Conservation (phyloP, 2,888 invertebrate genomes). For the Athripsodes cinereus region DNA sequence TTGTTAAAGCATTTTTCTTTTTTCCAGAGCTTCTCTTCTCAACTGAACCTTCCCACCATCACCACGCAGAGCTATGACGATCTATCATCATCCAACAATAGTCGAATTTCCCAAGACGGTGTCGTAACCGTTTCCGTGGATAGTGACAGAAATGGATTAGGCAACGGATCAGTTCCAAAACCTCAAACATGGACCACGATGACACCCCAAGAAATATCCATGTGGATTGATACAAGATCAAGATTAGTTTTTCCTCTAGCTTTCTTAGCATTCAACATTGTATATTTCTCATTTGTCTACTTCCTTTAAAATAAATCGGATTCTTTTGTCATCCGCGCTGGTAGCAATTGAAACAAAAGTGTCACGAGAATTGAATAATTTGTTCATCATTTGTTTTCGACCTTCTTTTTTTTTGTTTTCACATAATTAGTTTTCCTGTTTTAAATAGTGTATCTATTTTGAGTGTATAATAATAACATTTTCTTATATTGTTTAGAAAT, state of each 20-base stretch:
- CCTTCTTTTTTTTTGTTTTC: too few relatives aligned
- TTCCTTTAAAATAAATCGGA: slow-evolving; percentile 36
- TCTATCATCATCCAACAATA: slow-evolving; percentile 34
- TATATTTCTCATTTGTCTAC: slow-evolving; percentile 75
- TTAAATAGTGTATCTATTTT: too few relatives aligned
- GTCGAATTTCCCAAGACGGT: slow-evolving; percentile 29
- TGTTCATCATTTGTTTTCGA: too few relatives aligned
- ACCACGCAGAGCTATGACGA: slow-evolving; percentile 64
- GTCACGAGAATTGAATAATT: too few relatives aligned
- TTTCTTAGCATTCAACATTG: slow-evolving; percentile 72
- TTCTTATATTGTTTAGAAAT: too few relatives aligned
- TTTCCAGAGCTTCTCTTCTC: slow-evolving; percentile 59
- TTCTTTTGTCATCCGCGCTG: too few relatives aligned
- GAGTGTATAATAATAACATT: too few relatives aligned
- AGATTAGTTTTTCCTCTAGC: slow-evolving; percentile 70
- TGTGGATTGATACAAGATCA: slow-evolving; percentile 79
- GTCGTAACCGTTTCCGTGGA: slow-evolving; percentile 32
- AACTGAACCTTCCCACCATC: slow-evolving; percentile 60
- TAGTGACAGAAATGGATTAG: slow-evolving; percentile 15
- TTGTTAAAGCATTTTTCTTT: too few relatives aligned
- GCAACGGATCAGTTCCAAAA: slow-evolving; percentile 33
- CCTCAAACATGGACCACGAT: slow-evolving; percentile 64
- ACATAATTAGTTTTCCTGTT: too few relatives aligned
- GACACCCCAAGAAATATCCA: slow-evolving; percentile 83
- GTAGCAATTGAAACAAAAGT: too few relatives aligned